Evolutionary conservation across 2,113 vertebrate species (phyloP), one percentile per base, ranked within the genome.

Genomic region (Platichthys stellatus): DNA sequence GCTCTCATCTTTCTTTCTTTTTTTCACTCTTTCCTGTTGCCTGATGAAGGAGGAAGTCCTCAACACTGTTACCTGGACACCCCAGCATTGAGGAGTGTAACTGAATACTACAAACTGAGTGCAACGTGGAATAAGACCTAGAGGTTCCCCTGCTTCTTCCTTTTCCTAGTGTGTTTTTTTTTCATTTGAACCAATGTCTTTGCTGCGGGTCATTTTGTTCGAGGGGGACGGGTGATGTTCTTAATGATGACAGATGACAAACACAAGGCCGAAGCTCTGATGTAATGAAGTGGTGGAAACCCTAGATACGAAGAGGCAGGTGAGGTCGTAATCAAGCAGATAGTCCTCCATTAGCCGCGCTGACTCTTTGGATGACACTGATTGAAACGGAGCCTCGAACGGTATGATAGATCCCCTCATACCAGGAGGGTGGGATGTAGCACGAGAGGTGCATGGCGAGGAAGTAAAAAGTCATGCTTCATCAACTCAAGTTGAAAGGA

Each of bases 391-490:
- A 80, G 75, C 58, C 68, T 56, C 58, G 72, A 81, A 86, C 73
- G 85, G 69, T 61, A 57, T 67, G 83, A 86, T 66, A 49, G 64
- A 76, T 74, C 75, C 74, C 60, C 65, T 72, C 61, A 54, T 64
- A 72, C 28, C 24, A 64, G 63, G 61, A 59, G 79, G 61, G 63
- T 69, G 66, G 63, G 77, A 72, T 74, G 81, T 40, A 79, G 81
- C 79, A 70, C 73, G 81, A 18, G 47, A 9, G 47, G 47, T 51
- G 51, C 18, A 72, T 72, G 84, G 69, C 74, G 76, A 76, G 74
- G 72, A 64, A 81, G 83, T 73, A 81, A 87, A 79, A 82, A 89
- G 60, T 84, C 90, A 87, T 91, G 90, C 87, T 90, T 90, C 73
- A 90, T 88, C 80, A 90, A 87, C 79, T 88, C 71, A 89, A 91